A percentile compares a stretch with the other conserved stretches of the same genome.
Conservation (phyloP, 1,140 invertebrate species). For the Cardiocondyla obscurior region DNA sequence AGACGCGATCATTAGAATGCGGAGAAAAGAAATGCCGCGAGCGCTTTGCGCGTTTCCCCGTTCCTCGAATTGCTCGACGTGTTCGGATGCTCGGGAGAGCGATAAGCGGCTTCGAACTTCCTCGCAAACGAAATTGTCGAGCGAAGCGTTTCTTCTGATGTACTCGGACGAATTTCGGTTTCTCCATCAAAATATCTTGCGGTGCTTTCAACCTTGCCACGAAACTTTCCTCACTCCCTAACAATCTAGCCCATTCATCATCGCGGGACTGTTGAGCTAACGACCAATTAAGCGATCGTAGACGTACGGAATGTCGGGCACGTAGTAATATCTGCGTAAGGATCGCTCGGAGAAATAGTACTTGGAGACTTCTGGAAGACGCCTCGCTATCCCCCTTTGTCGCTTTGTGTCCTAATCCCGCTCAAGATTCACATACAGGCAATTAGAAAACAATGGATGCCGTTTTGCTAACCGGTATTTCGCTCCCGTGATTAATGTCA, state of each 20-base stretch:
- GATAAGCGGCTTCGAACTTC: not conserved
- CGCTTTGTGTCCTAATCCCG: conserved; percentile 46
- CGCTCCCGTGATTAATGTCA: not conserved
- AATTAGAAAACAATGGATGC: conserved; percentile 43
- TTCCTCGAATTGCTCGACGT: not conserved
- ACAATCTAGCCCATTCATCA: conserved; percentile 71
- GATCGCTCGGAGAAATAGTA: conserved; percentile 49
- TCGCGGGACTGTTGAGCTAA: conserved; percentile 67
- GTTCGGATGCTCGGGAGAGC: not conserved
- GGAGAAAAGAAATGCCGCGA: not conserved
- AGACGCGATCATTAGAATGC: not conserved
- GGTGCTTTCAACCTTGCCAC: conserved; percentile 13
- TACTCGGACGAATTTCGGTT: conserved; percentile 31
- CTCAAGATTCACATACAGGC: conserved; percentile 15
- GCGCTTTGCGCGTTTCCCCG: not conserved
- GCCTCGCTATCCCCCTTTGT: not conserved
- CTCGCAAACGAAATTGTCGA: not conserved
- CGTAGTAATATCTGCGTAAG: conserved; percentile 70
- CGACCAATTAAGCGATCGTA: conserved; percentile 76
- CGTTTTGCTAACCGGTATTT: not conserved
- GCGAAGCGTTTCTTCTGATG: not conserved
- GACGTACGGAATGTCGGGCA: conserved; percentile 69
- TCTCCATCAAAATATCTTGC: conserved; percentile 55
- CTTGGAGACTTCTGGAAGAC: conserved; percentile 37
- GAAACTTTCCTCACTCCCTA: conserved; percentile 56